Evolutionary conservation across 2,113 vertebrate genomes (phyloP).

Genomic region (Sardina pilchardus): DNA sequence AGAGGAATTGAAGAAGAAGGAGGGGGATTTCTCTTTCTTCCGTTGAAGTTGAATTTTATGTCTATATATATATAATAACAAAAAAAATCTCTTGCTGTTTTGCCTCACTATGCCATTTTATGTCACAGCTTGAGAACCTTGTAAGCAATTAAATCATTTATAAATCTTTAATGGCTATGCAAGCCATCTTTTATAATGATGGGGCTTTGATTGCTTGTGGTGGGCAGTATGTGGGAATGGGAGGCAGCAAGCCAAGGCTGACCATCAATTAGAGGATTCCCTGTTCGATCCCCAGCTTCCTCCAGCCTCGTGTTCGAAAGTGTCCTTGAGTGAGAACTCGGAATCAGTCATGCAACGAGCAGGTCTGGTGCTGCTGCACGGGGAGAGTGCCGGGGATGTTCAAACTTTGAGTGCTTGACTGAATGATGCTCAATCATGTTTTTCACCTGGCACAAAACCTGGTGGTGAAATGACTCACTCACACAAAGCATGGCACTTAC

Average conservation of each 20-base stretch:
- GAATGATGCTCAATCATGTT: background rate
- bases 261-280: slow-evolving; percentile 1
- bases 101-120: background rate
- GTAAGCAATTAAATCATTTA: background rate
- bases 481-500: background rate
- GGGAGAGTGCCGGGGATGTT: background rate
- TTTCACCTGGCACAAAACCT: background rate
- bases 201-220: slow-evolving; percentile 12
- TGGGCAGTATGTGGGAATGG: background rate
- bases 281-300: slow-evolving; percentile 12
- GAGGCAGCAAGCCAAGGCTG: background rate
- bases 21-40: background rate
- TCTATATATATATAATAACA: background rate
- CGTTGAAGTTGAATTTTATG: background rate
- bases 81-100: background rate
- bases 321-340: background rate
- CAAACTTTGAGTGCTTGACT: background rate
- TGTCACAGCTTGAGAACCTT: background rate
- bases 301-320: background rate
- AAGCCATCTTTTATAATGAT: background rate
- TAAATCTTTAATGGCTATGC: background rate
- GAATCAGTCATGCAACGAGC: background rate
- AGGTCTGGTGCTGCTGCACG: background rate
- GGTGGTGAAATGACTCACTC: background rate
- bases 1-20: background rate